Conservation (phyloP, 2,888 invertebrate genomes). For the Calameuta idolon region DNA sequence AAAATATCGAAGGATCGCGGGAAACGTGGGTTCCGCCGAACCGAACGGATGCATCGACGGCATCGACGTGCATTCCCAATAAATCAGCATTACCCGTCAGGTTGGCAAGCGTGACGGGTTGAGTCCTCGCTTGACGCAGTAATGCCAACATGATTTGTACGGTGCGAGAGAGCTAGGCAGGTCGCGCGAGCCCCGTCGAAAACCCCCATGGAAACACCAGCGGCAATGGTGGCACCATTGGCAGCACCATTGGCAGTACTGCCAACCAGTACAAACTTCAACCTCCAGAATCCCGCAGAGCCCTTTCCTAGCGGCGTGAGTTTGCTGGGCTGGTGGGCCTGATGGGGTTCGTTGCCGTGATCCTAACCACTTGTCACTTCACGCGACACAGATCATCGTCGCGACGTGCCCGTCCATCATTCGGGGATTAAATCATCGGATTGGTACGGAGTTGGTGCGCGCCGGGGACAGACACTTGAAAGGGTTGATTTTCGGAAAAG, state of each 20-base stretch:
- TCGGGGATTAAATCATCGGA: slow-evolving; percentile 65
- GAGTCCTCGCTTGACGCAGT: slow-evolving; percentile 63
- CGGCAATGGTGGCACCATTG: too few relatives aligned
- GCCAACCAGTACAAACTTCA: too few relatives aligned
- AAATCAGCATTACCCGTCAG: slow-evolving; percentile 64
- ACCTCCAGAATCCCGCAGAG: too few relatives aligned
- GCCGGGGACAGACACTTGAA: slow-evolving; percentile 27
- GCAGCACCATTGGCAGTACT: too few relatives aligned
- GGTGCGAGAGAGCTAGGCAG: slow-evolving; percentile 29
- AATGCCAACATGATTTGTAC: slow-evolving; percentile 67
- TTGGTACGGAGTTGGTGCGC: slow-evolving; percentile 29
- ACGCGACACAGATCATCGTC: slow-evolving; percentile 64
- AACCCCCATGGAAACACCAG: slow-evolving; percentile 5
- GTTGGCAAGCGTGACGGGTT: slow-evolving; percentile 59
- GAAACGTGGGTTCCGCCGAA: neutral
- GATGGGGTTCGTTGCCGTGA: slow-evolving; percentile 41
- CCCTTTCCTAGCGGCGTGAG: too few relatives aligned
- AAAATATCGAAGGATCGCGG: neutral
- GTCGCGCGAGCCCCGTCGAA: slow-evolving; percentile 23
- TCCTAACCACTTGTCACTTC: slow-evolving; percentile 67
- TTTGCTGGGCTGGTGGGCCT: too few relatives aligned
- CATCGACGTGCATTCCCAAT: slow-evolving; percentile 53
- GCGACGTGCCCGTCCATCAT: slow-evolving; percentile 64
- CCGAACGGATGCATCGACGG: slow-evolving; percentile 25
- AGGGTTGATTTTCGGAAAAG: slow-evolving; percentile 34